Evolutionary conservation across 2,113 vertebrate species (phyloP).

Genomic region (Caracal caracal): DNA sequence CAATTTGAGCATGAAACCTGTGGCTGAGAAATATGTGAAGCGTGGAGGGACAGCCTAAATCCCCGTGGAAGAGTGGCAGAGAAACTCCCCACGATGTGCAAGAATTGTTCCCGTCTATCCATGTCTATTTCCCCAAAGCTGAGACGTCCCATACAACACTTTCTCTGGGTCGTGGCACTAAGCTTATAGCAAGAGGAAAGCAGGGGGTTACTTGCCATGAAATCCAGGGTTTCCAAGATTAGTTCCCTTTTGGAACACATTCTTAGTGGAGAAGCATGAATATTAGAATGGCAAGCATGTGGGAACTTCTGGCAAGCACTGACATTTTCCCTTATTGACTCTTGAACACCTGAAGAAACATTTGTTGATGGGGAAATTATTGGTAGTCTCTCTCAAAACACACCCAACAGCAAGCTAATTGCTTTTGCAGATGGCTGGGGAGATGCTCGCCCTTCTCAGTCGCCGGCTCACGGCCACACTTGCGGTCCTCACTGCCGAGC

Average conservation of each 20-base stretch:
- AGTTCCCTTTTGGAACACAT: conserved; percentile 44
- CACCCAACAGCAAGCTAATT: conserved; percentile 66
- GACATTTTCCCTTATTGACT: conserved; percentile 54
- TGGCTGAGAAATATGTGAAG: conserved; percentile 62
- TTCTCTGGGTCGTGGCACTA: conserved; percentile 47
- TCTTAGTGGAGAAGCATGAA: conserved; percentile 34
- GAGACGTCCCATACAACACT: conserved; percentile 30
- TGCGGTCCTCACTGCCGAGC: conserved; percentile 34
- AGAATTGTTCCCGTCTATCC: not conserved
- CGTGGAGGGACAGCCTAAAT: conserved; percentile 46
- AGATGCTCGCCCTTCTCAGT: not conserved
- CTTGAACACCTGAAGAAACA: conserved; percentile 82
- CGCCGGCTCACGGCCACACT: not conserved
- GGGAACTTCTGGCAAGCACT: conserved; percentile 61
- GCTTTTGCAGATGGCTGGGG: conserved; percentile 75
- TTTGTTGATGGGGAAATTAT: conserved; percentile 74
- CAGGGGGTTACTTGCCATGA: conserved; percentile 58
- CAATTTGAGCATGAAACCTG: conserved; percentile 76
- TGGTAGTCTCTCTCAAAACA: conserved; percentile 73
- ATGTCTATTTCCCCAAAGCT: conserved; percentile 54
- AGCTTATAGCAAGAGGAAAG: conserved; percentile 51
- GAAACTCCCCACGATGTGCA: not conserved
- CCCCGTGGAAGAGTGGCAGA: not conserved
- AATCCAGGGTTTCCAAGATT: conserved; percentile 65
- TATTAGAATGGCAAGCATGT: conserved; percentile 41